Base-by-base conservation (phyloP, 2,888 invertebrate genomes). In the Chymomyza amoena region DNA sequence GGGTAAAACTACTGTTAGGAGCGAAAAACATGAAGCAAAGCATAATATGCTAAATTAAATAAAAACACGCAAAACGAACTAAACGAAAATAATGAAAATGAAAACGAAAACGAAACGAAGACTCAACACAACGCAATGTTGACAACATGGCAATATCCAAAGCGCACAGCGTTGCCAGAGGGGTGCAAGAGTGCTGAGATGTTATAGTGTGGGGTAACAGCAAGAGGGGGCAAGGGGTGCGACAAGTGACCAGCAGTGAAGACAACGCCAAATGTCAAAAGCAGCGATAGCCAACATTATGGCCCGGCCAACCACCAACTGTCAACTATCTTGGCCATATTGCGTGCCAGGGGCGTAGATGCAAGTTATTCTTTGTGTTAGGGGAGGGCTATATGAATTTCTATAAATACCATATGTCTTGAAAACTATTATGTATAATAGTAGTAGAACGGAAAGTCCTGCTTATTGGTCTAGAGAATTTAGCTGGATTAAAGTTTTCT, bases 11-110 rank as follows among this genome's bases (percentile, higher is more conserved):
- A 13, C 51, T 20, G n/a, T n/a, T 20, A 13, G 67, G 66, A 67
- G 70, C 75, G 57, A 77, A 80, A 76, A 75, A 80, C 80, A 81
- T 72, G 75, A 73, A 75, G 64, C 73, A 70, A 69, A 77, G 76
- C 75, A 75, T 75, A 82, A 77, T 79, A 81, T 83, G 72, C 66
- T 79, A 75, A 81, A 83, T 84, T 83, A 80, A 81, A 85, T 73
- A 71, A 78, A 80, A 84, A 79, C 80, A 76, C 72, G 80, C 72
- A 77, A 73, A 76, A 70, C 57, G 64, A 64, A 65, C 50, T 68
- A 69, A 76, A 70, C 74, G 70, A 50, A 50, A 28, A 45, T 64
- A 66, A 63, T 68, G 62, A 62, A 71, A 64, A 64, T n/a, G 45
- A 32, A 52, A 59, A 16, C 18, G 20, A 25, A 63, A 64, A 64